Conservation (phyloP, 2,797 vertebrate species). For the Selene dorsalis region DNA sequence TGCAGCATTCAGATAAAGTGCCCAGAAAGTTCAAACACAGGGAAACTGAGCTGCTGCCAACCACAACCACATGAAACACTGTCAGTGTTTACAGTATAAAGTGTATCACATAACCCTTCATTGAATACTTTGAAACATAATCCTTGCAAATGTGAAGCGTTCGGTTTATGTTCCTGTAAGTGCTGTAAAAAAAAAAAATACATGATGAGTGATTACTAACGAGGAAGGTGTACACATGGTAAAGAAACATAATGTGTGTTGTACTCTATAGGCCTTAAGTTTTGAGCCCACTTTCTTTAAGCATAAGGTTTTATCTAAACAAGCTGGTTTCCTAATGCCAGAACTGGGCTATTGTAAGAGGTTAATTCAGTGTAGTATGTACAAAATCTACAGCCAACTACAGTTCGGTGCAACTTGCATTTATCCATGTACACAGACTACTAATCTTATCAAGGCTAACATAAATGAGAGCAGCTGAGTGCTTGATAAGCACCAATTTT, state of each 20-base stretch:
- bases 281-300: slow-evolving; percentile 26
- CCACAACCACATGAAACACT: slow-evolving; percentile 37
- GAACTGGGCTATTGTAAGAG: slow-evolving; percentile 1
- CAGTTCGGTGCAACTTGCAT: background rate
- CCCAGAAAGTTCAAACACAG: background rate
- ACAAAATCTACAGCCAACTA: slow-evolving; percentile 24
- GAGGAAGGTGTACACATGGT: background rate
- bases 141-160: background rate
- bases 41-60: slow-evolving; percentile 14
- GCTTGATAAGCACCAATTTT: background rate
- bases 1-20: background rate
- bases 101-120: slow-evolving; percentile 44
- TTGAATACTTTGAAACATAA: slow-evolving; percentile 53
- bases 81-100: slow-evolving; percentile 34
- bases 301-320: slow-evolving; percentile 16
- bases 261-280: slow-evolving; percentile 4
- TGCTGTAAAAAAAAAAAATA: slow-evolving; percentile 41
- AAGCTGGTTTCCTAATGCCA: slow-evolving; percentile 28
- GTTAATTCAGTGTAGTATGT: slow-evolving; percentile 11
- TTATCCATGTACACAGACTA: background rate
- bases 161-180: slow-evolving; percentile 19
- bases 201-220: background rate
- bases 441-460: no score
- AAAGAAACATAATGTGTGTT: background rate
- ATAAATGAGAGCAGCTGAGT: background rate